Base-by-base conservation (phyloP, 2,888 invertebrate genomes). In the Cylloceria caligata region DNA sequence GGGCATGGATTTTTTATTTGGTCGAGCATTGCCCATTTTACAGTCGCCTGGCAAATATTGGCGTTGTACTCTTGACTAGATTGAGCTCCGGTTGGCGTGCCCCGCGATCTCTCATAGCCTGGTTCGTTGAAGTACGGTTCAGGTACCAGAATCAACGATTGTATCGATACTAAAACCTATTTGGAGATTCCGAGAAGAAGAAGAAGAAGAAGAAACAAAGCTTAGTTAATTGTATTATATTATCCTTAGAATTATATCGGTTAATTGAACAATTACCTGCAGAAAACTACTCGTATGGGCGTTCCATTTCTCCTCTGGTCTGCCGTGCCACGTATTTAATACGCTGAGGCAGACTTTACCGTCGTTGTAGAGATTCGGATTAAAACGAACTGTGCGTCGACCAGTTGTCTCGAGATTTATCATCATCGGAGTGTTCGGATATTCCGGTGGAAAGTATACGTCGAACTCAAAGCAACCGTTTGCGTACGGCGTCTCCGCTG, bases 251-350 rank as follows among this genome's bases (percentile, higher is more conserved):
- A 13, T 52, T 11, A 6, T 16, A 3, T 21, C 24, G 13, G 2
- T 52, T 24, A 11, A 52, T 11, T 24, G 52, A 6, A 36, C 19
- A 36, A 79, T 80, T 84, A 95, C 95, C 94, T 97, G 97, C 82
- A 98, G 94, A 91, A 99, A 98, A 92, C 98, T 98, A 57, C 98
- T 98, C 0, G 98, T 98, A 92, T 98, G 97, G 83, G 98, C 96
- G 93, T 98, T 98, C 98, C 98, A 99, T 93, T 98, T 98, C 93
- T 99, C 99, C 93, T 98, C 98, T 27, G 98, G 98, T 72, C 98
- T 94, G 6, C 98, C 98, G 93, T 98, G 98, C 98, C 98, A 99
- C 2, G 98, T 99, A 93, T 98, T 98, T 85, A 99, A 94, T 85
- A 99, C 97, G 86, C 98, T 98, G 91, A 99, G 96, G 93, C 98